Percentiles rank a stretch among this genome's conserved stretches.
Conservation (phyloP, 2,888 invertebrate species). For the Holacanthella duospinosa region DNA sequence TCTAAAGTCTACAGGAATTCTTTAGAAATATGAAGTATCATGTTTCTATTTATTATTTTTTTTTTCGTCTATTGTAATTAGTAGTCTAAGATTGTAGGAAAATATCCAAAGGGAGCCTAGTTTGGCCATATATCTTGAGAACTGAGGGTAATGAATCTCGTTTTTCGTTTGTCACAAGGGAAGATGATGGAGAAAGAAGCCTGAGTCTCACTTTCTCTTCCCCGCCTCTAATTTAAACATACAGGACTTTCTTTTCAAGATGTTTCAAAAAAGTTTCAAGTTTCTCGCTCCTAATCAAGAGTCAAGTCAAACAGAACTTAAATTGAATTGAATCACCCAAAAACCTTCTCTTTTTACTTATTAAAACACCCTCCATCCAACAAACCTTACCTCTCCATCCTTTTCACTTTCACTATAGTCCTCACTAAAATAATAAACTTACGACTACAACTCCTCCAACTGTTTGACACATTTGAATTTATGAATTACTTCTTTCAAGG, state of each 20-base stretch:
- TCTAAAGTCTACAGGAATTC: no score
- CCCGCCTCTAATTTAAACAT: slow-evolving; percentile 3
- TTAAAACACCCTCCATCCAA: neutral
- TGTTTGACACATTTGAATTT: slow-evolving; percentile 5
- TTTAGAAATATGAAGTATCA: no score
- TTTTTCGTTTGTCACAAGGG: no score
- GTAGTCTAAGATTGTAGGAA: no score
- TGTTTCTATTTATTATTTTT: no score
- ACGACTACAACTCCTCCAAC: neutral
- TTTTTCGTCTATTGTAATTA: no score
- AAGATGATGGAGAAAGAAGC: no score
- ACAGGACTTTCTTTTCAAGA: slow-evolving; percentile 4
- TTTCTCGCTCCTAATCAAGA: slow-evolving; percentile 3
- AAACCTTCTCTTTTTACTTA: neutral
- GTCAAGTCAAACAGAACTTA: slow-evolving; percentile 3
- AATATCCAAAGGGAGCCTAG: no score
- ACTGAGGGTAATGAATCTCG: no score
- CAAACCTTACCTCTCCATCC: no score
- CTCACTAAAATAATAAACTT: neutral
- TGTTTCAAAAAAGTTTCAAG: slow-evolving; percentile 2
- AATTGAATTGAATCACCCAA: neutral
- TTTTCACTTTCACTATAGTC: neutral
- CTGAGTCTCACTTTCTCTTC: neutral
- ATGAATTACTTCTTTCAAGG: neutral
- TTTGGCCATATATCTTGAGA: no score